Base-by-base conservation (phyloP, 2,888 invertebrate species). In the Chymomyza fuscimana region DNA sequence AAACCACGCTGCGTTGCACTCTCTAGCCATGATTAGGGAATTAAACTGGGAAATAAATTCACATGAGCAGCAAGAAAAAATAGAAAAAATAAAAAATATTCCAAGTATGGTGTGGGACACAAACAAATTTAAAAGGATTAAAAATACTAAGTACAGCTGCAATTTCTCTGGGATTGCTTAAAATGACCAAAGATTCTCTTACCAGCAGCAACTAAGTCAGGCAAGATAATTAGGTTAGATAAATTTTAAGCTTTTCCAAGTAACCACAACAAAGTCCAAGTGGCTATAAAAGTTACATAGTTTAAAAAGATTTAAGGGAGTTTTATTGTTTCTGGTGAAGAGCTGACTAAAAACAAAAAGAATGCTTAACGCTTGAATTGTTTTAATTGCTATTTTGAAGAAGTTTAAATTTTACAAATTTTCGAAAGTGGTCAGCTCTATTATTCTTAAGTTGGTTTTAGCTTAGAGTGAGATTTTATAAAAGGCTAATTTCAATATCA, bases 1-100 rank as follows among this genome's bases (percentile, higher is more conserved):
- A 89, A 87, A 79, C 85, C 87, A 86, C 87, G 87, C 88, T 85
- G 85, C 78, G 82, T 73, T 87, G 88, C 87, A 79, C 73, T 73
- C 63, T 58, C 68, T 63, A 69, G 61, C 67, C 51, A 88, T 87
- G 88, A 88, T 86, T 88, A 82, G 87, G 88, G 85, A 79, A 88
- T 86, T 88, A 86, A 81, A 72, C 75, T 78, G 64, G 73, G 62
- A 74, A 77, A 87, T 88, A 86, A 80, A 86, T 88, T 84, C 56
- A 58, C 51, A 68, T 63, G 60, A 64, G 61, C 40, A 3, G 40
- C 40, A 4, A 3, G 0, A 46, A 46, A 12, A 67, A 36, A 12
- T 1, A 19, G 63, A 36, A 63, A 54, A 9, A 1, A 10, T 40
- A 64, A 51, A 64, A 73, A 72, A 70, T 69, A 72, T 63, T 72